Percentiles rank a stretch among this genome's conserved stretches.
phyloP scores from a whole-genome alignment of 2,113 vertebrate genomes.

The Brachyistius frenatus region DNA sequence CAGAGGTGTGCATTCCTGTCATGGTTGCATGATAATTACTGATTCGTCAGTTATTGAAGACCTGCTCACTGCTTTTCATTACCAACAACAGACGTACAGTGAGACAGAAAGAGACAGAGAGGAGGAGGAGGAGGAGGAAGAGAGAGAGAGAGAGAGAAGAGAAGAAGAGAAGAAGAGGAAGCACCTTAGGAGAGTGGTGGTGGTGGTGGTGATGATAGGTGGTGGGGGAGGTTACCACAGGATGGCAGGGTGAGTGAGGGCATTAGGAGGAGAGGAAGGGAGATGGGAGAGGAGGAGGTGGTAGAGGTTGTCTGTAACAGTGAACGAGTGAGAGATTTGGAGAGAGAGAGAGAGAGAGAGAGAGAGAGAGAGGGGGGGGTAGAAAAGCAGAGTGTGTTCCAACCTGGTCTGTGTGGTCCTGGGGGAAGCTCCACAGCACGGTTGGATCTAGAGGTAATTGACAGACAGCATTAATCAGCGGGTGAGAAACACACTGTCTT shows the following conservation, averaged over 20 bases:
- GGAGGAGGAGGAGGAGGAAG: slow-evolving; percentile 23
- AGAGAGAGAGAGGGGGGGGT: slow-evolving; percentile 48
- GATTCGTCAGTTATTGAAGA: slow-evolving; percentile 87
- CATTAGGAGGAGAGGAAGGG: slow-evolving; percentile 69
- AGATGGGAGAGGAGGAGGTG: slow-evolving; percentile 26
- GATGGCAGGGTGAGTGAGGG: slow-evolving; percentile 76
- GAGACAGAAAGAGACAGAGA: slow-evolving; percentile 62
- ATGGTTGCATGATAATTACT: slow-evolving; percentile 87
- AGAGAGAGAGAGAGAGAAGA: neutral
- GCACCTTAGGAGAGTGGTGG: slow-evolving; percentile 36
- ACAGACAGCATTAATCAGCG: slow-evolving; percentile 96
- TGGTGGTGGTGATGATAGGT: slow-evolving; percentile 59
- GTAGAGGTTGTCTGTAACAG: slow-evolving; percentile 45
- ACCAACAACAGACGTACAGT: slow-evolving; percentile 85
- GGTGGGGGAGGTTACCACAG: slow-evolving; percentile 69
- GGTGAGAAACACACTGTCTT: slow-evolving; percentile 88
- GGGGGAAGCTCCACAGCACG: slow-evolving; percentile 99
- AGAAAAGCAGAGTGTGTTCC: slow-evolving; percentile 89
- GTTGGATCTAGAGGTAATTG: slow-evolving; percentile 99
- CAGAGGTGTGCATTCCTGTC: slow-evolving; percentile 84
- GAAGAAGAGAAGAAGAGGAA: slow-evolving; percentile 25
- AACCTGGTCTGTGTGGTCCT: slow-evolving; percentile 99
- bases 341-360: slow-evolving; percentile 36
- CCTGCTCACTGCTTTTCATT: slow-evolving; percentile 87
- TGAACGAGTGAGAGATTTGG: slow-evolving; percentile 40